These are phyloP conservation scores for Solenopsis invicta DNA, from an alignment of 1,140 invertebrate species.

Conservation along the genomic window DNA sequence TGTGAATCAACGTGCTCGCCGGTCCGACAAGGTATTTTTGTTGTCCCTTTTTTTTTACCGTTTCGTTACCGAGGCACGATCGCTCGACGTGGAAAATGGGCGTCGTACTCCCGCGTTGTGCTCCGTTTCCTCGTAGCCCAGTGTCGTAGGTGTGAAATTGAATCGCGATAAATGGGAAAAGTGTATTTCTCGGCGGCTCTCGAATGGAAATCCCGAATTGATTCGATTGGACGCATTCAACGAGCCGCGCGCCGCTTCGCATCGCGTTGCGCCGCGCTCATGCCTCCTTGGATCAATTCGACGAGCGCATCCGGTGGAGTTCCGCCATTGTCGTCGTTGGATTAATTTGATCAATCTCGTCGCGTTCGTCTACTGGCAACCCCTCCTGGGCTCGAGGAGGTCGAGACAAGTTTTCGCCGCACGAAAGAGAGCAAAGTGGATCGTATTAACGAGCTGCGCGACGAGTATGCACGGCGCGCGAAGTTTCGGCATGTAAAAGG, in stretches of 20 bases:
- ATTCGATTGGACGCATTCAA: neutral
- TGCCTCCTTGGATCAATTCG: neutral
- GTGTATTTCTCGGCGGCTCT: neutral
- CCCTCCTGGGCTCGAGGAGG: no score
- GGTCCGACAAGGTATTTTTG: constrained; percentile 68
- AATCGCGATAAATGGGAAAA: constrained; percentile 44
- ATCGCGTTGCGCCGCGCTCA: neutral
- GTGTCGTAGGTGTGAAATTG: constrained; percentile 39
- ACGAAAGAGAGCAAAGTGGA: constrained; percentile 22
- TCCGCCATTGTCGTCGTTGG: neutral
- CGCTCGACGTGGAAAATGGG: neutral
- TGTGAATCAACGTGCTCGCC: constrained; percentile 66
- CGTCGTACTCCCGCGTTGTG: neutral
- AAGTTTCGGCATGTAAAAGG: constrained; percentile 1
- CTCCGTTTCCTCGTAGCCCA: neutral
- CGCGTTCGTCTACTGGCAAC: neutral
- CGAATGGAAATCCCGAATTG: neutral
- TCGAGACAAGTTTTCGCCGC: neutral
- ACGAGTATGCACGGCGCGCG: neutral
- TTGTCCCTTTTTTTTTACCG: neutral
- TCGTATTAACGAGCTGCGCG: constrained; percentile 30
- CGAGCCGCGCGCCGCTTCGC: neutral
- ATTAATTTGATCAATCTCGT: constrained; percentile 20
- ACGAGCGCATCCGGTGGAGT: neutral
- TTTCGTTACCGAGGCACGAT: neutral